These are phyloP conservation scores for Mimumesa dahlbomi DNA, from an alignment of 2,888 invertebrate species.

Conservation along the genomic window DNA sequence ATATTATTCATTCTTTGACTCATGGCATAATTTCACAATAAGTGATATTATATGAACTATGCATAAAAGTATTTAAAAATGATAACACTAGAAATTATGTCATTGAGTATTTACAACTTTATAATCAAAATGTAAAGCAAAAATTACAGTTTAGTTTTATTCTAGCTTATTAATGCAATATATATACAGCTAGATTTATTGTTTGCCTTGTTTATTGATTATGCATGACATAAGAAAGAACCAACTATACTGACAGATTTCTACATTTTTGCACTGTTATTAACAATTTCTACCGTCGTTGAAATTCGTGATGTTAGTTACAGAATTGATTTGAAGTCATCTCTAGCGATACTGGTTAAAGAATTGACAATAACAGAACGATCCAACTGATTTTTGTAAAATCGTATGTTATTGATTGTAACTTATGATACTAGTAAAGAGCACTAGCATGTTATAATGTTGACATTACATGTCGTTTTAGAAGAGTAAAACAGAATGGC, in stretches of 20 bases:
- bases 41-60: conserved; percentile 11
- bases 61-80: neutral
- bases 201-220: conserved; percentile 29
- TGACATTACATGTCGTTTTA: neutral
- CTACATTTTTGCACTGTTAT: conserved; percentile 9
- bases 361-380: no score
- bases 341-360: no score
- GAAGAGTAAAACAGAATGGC: neutral
- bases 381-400: no score
- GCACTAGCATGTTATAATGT: conserved; percentile 1
- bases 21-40: conserved; percentile 16
- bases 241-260: conserved; percentile 23
- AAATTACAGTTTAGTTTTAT: conserved; percentile 31
- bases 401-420: no score
- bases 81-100: conserved; percentile 22
- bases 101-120: conserved; percentile 15
- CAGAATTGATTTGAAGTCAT: no score
- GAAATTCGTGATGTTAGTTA: no score
- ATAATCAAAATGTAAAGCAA: conserved; percentile 7
- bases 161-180: conserved; percentile 46
- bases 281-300: no score
- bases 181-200: conserved; percentile 44
- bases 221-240: conserved; percentile 51
- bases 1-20: conserved; percentile 37
- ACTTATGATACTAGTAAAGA: neutral